A percentile compares a stretch with the other conserved stretches of the same genome.
Conservation (phyloP, 1,140 invertebrate species). For the Adoxophyes honmai region DNA sequence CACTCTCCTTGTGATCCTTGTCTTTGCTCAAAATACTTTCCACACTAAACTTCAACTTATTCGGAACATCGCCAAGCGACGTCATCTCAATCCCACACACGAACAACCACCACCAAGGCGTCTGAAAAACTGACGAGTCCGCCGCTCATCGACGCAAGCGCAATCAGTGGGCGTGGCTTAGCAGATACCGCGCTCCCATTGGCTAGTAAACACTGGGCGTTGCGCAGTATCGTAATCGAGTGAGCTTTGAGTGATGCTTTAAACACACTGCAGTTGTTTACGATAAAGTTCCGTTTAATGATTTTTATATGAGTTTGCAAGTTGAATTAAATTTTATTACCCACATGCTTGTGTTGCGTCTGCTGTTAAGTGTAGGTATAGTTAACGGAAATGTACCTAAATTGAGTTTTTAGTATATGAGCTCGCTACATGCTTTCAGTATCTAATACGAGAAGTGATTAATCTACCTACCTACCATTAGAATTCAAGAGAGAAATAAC, state of each 20-base stretch:
- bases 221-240: constrained; percentile 46
- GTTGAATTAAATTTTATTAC: constrained; percentile 68
- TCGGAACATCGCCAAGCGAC: constrained; percentile 56
- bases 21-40: constrained; percentile 62
- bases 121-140: constrained; percentile 57
- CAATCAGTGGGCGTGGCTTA: constrained; percentile 53
- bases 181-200: constrained; percentile 39
- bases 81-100: constrained; percentile 45
- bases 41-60: constrained; percentile 70
- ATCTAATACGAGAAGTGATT: too few relatives aligned
- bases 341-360: constrained; percentile 42
- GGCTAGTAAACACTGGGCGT: constrained; percentile 42
- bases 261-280: constrained; percentile 68
- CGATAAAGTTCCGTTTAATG: constrained; percentile 70
- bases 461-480: too few relatives aligned
- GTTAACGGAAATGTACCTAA: too few relatives aligned
- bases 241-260: constrained; percentile 59
- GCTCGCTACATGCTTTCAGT: too few relatives aligned
- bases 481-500: too few relatives aligned
- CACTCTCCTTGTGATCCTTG: constrained; percentile 28
- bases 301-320: constrained; percentile 71
- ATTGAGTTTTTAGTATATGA: too few relatives aligned
- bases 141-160: constrained; percentile 44
- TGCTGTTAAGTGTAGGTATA: constrained; percentile 14
- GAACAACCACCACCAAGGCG: constrained; percentile 36